These are phyloP conservation scores for Chloebia gouldiae DNA, from an alignment of 2,113 vertebrate species.

Conservation along the genomic window DNA sequence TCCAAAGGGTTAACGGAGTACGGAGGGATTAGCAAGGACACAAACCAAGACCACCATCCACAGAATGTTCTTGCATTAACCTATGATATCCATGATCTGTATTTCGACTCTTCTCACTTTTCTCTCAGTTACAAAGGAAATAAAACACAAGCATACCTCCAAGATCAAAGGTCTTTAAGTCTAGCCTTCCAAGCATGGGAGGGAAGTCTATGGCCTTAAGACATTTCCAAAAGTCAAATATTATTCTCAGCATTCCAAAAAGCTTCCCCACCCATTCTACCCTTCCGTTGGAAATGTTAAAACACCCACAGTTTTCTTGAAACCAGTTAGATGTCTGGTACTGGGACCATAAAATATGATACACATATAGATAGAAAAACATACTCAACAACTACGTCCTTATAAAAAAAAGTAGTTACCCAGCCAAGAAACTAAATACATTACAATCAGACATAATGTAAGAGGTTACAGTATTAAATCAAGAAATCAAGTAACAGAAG, in stretches of 20 bases:
- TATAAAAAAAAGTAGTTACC: neutral
- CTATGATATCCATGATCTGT: neutral
- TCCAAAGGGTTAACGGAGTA: neutral
- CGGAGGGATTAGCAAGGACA: neutral
- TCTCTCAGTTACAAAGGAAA: neutral
- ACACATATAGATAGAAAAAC: neutral
- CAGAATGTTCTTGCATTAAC: neutral
- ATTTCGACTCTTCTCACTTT: neutral
- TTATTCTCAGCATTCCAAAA: conserved; percentile 6
- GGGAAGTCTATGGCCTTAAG: neutral
- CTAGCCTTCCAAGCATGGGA: neutral
- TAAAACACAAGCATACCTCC: neutral
- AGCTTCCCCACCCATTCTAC: neutral
- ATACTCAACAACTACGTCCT: neutral
- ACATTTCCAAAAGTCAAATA: conserved; percentile 14
- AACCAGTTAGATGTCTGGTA: conserved; percentile 26
- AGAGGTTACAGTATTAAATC: neutral
- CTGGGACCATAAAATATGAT: neutral
- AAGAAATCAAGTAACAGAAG: neutral
- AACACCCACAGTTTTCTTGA: conserved; percentile 42
- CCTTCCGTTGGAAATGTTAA: conserved; percentile 14
- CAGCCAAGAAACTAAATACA: neutral
- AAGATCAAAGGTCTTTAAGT: neutral
- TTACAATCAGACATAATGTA: neutral
- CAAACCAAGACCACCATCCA: neutral